Evolutionary conservation across 2,113 vertebrate genomes (phyloP).

Genomic region (Limanda limanda): DNA sequence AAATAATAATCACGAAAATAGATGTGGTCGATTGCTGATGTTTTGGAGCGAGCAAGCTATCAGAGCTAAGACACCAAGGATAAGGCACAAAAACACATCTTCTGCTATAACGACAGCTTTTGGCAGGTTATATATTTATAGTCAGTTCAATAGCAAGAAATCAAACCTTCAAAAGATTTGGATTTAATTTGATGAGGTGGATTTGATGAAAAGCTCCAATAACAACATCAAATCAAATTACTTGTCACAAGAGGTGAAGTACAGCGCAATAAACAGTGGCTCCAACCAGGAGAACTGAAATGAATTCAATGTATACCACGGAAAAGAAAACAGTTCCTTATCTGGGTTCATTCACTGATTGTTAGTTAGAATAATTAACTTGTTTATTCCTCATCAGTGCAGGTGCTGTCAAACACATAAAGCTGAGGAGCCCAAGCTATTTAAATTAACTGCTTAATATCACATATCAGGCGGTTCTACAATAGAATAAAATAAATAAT

Average conservation of each 20-base stretch:
- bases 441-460: not conserved
- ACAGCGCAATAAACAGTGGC: not conserved
- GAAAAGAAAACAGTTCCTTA: not conserved
- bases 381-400: not conserved
- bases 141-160: not conserved
- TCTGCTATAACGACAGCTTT: slow-evolving; percentile 26
- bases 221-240: slow-evolving; percentile 14
- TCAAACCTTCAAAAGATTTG: not conserved
- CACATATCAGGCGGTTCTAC: not conserved
- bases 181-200: not conserved
- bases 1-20: not conserved
- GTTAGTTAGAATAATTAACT: not conserved
- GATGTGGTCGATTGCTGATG: not conserved
- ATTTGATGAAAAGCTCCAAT: slow-evolving; percentile 12
- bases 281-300: not conserved
- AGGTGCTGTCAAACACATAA: not conserved
- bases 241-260: not conserved
- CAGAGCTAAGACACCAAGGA: slow-evolving; percentile 58
- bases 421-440: not conserved
- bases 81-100: slow-evolving; percentile 61
- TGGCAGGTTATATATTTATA: slow-evolving; percentile 15
- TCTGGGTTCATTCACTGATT: not conserved
- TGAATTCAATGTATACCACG: not conserved
- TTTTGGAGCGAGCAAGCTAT: slow-evolving; percentile 15
- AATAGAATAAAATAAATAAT: not conserved